phyloP scores from a whole-genome alignment of 64 coral and sea anemone genomes.

The Actinia tenebrosa region DNA sequence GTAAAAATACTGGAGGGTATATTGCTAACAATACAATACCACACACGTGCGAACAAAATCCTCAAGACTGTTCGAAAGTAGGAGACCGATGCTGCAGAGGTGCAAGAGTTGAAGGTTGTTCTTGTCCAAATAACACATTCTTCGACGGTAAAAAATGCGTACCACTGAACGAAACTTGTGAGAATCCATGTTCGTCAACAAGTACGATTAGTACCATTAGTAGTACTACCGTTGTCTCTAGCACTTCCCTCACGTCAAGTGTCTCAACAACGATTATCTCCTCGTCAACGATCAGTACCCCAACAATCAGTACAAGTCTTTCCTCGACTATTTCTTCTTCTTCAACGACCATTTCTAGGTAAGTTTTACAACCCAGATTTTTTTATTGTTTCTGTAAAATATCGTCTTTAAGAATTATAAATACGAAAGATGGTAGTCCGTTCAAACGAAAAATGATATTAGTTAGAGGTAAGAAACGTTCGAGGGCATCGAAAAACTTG shows the following conservation, averaged over 20 bases:
- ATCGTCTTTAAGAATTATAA: neutral
- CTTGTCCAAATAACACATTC: conserved; percentile 60
- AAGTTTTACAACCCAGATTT: neutral
- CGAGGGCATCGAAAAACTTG: neutral
- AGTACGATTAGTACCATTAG: neutral
- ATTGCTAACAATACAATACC: conserved; percentile 67
- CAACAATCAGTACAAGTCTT: neutral
- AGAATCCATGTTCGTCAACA: neutral
- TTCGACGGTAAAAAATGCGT: conserved; percentile 88
- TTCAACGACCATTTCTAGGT: neutral
- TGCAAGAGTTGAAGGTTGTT: conserved; percentile 80
- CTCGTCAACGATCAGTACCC: conserved; percentile 26
- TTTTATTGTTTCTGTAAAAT: neutral
- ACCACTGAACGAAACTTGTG: conserved; percentile 41
- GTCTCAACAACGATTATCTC: conserved; percentile 18
- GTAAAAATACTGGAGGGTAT: conserved; percentile 75
- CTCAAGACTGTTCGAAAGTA: conserved; percentile 44
- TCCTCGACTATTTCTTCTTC: neutral
- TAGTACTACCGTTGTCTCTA: neutral
- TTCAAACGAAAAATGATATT: neutral
- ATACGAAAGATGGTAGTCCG: neutral
- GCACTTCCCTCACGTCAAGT: conserved; percentile 16
- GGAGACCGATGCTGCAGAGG: conserved; percentile 74
- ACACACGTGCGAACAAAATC: conserved; percentile 40
- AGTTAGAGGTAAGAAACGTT: neutral